Evolutionary conservation across 2,113 vertebrate species (phyloP).

Genomic region (Lamprologus ornatipinnis): DNA sequence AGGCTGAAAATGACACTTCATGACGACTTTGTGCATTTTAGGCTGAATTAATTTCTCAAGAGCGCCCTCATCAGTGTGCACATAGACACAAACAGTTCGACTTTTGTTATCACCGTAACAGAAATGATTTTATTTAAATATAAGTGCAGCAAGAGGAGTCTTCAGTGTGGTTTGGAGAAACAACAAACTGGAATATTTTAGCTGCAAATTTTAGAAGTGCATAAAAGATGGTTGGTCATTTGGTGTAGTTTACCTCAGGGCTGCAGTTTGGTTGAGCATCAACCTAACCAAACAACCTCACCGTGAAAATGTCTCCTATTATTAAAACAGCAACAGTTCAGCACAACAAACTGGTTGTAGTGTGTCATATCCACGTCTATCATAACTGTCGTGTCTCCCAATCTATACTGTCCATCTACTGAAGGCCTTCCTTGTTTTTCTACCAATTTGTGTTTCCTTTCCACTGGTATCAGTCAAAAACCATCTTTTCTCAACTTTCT

Average conservation of each 20-base stretch:
- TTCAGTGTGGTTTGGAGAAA: not conserved
- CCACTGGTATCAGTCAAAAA: not conserved
- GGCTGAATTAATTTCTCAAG: not conserved
- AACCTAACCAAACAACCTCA: not conserved
- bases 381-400: not conserved
- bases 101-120: not conserved
- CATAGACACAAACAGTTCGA: not conserved
- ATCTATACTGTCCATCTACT: not conserved
- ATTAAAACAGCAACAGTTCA: not conserved
- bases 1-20: not conserved
- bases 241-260: not conserved
- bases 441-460: not conserved
- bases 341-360: not conserved
- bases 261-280: not conserved
- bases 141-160: not conserved
- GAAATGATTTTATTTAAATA: not conserved
- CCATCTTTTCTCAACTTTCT: not conserved
- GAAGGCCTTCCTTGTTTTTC: not conserved
- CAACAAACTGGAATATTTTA: not conserved
- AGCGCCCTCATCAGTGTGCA: not conserved
- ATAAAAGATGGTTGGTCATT: not conserved
- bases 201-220: not conserved
- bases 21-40: not conserved
- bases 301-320: not conserved
- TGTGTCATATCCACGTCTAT: not conserved